Evolutionary conservation across 2,113 vertebrate species (phyloP).

Genomic region (Scartelaos histophorus): DNA sequence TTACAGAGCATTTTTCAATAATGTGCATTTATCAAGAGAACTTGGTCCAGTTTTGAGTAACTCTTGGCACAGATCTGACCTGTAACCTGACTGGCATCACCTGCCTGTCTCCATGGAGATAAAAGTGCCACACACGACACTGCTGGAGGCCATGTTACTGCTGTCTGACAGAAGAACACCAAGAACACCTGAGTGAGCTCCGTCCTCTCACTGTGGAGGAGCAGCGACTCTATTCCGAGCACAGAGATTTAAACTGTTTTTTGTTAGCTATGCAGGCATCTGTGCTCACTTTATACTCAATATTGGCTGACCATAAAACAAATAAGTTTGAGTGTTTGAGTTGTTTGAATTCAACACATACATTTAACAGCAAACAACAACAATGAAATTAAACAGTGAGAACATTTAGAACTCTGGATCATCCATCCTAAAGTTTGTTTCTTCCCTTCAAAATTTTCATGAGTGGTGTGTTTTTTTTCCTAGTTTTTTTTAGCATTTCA

Average conservation of each 20-base stretch:
- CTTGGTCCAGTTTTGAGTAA: too few species aligned
- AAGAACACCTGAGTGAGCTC: not conserved
- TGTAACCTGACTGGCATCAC: too few species aligned
- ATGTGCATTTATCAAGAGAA: too few species aligned
- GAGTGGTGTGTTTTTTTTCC: not conserved
- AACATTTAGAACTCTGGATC: not conserved
- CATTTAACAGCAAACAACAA: not conserved
- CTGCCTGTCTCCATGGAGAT: too few species aligned
- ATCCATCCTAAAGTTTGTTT: not conserved
- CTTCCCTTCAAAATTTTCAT: not conserved
- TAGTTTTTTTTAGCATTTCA: not conserved
- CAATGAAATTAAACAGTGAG: not conserved
- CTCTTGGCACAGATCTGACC: not conserved
- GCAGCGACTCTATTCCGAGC: too few species aligned
- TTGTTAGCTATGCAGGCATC: too few species aligned
- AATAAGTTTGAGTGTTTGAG: not conserved
- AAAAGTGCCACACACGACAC: too few species aligned
- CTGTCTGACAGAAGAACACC: not conserved
- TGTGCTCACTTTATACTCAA: not conserved
- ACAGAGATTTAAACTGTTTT: too few species aligned
- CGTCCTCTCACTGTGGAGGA: too few species aligned
- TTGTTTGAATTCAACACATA: not conserved
- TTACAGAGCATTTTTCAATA: too few species aligned
- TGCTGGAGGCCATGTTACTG: too few species aligned
- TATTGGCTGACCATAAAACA: not conserved